A percentile compares a stretch with the other conserved stretches of the same genome.
phyloP scores from a whole-genome alignment of 2,113 vertebrate genomes.

The Irena cyanogastra region DNA sequence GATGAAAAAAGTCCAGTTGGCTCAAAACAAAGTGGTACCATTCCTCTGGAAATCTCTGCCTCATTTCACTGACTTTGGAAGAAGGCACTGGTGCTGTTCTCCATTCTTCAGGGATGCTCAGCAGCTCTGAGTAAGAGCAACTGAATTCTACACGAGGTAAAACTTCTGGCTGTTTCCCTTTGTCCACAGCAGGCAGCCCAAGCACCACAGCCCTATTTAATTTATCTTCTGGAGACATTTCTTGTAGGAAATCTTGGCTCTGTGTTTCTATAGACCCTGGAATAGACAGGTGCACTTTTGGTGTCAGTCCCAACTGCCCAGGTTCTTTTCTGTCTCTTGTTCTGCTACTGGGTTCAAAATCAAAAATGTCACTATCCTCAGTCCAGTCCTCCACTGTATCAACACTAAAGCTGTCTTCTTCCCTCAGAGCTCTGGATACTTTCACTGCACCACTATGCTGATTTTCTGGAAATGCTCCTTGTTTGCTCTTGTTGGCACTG shows the following conservation, averaged over 20 bases:
- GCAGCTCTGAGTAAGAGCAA: slow-evolving; percentile 80
- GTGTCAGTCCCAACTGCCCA: slow-evolving; percentile 45
- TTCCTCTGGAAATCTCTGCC: slow-evolving; percentile 85
- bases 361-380: slow-evolving; percentile 86
- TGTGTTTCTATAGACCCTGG: slow-evolving; percentile 89
- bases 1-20: slow-evolving; percentile 78
- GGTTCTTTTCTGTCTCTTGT: slow-evolving; percentile 73
- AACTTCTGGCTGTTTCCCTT: slow-evolving; percentile 60
- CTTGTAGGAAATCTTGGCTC: slow-evolving; percentile 70
- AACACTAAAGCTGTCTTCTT: slow-evolving; percentile 79
- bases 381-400: slow-evolving; percentile 85
- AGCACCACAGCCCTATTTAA: slow-evolving; percentile 69
- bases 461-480: background rate
- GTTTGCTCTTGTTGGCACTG: background rate
- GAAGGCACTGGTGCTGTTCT: slow-evolving; percentile 74
- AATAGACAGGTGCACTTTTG: slow-evolving; percentile 74
- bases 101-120: slow-evolving; percentile 87
- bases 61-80: slow-evolving; percentile 80
- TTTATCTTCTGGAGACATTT: slow-evolving; percentile 74
- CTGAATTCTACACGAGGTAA: slow-evolving; percentile 77
- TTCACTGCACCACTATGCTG: slow-evolving; percentile 40
- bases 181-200: slow-evolving; percentile 74
- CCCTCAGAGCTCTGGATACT: slow-evolving; percentile 66
- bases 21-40: slow-evolving; percentile 90
- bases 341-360: slow-evolving; percentile 75